Conservation (phyloP, 1,140 invertebrate genomes). For the Neodiprion pinetum region DNA sequence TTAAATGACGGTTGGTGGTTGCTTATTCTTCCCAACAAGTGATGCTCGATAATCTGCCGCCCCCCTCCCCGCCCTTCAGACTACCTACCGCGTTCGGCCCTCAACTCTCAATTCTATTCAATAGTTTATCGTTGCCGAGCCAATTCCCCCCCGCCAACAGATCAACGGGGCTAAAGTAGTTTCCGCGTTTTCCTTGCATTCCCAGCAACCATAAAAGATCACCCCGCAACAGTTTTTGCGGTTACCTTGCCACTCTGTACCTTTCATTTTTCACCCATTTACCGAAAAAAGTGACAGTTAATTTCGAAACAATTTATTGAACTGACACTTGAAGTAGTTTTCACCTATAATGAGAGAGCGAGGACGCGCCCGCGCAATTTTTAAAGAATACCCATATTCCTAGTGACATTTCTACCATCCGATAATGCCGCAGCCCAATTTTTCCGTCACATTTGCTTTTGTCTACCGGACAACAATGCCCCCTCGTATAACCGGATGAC, state of each 20-base stretch:
- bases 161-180: slow-evolving; percentile 40
- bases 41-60: slow-evolving; percentile 62
- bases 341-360: too few species aligned
- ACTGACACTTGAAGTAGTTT: too few species aligned
- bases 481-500: slow-evolving; percentile 55
- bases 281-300: background rate
- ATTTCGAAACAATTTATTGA: background rate
- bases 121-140: slow-evolving; percentile 55
- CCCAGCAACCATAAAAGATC: too few species aligned
- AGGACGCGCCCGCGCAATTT: background rate
- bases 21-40: slow-evolving; percentile 63
- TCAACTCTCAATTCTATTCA: slow-evolving; percentile 46
- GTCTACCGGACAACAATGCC: slow-evolving; percentile 62
- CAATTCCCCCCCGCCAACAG: slow-evolving; percentile 58
- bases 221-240: too few species aligned
- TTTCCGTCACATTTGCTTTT: slow-evolving; percentile 63
- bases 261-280: background rate
- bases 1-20: slow-evolving; percentile 64
- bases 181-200: background rate
- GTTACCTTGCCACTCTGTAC: too few species aligned
- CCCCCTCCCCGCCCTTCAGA: slow-evolving; percentile 29
- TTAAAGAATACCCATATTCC: background rate
- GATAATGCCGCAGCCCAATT: slow-evolving; percentile 43
- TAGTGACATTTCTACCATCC: slow-evolving; percentile 15
- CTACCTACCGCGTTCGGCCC: slow-evolving; percentile 23